Percentiles rank a stretch among this genome's conserved stretches.
These are phyloP conservation scores for Callithrix jacchus DNA, from an alignment of 2,113 vertebrate species.

Conservation along the genomic window DNA sequence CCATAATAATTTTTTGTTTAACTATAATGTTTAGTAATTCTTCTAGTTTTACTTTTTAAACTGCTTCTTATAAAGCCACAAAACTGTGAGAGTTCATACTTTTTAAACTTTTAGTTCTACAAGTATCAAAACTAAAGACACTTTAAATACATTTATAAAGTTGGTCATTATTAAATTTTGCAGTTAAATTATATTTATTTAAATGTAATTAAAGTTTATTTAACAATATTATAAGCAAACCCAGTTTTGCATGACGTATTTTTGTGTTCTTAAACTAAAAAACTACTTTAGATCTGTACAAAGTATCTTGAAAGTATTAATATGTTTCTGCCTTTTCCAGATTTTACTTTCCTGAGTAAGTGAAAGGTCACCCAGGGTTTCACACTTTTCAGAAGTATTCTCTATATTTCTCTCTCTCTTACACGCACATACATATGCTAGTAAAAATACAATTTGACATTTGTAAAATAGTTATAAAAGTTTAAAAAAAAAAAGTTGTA, in stretches of 20 bases:
- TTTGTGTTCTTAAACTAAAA: slow-evolving; percentile 10
- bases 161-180: neutral
- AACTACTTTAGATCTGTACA: neutral
- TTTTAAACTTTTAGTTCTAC: slow-evolving; percentile 4
- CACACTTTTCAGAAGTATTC: neutral
- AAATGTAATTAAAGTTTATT: neutral
- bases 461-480: too few species aligned
- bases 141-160: slow-evolving; percentile 32
- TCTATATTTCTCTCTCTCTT: neutral
- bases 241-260: neutral
- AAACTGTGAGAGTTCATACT: neutral
- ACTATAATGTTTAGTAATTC: neutral
- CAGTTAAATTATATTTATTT: neutral
- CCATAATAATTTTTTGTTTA: neutral
- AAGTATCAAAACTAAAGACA: slow-evolving; percentile 40
- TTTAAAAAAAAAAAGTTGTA: too few species aligned
- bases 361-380: slow-evolving; percentile 18
- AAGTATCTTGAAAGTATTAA: neutral
- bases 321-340: neutral
- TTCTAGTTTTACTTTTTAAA: neutral
- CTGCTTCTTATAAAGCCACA: slow-evolving; percentile 9
- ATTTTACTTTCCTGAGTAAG: slow-evolving; percentile 33
- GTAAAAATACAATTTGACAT: neutral
- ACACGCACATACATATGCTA: neutral
- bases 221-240: neutral